Percentiles rank a stretch among this genome's conserved stretches.
Conservation (phyloP, 2,797 vertebrate genomes). For the Rhynchotus rufescens region DNA sequence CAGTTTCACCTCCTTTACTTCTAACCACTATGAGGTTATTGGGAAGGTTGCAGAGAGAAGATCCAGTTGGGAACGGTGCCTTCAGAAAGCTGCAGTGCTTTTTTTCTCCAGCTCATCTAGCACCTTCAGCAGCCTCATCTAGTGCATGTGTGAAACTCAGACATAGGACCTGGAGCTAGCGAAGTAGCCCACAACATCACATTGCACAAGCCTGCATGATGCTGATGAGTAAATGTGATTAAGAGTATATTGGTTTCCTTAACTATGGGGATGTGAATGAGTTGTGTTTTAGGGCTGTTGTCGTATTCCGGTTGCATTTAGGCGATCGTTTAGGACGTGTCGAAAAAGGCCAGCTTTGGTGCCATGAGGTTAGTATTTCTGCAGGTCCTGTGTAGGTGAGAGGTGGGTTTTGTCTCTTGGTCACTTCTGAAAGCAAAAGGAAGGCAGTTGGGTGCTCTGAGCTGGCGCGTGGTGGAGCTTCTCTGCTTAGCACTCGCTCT, state of each 20-base stretch:
- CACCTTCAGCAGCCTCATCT: background rate
- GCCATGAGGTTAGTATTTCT: background rate
- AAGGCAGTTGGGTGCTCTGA: background rate
- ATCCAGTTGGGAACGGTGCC: background rate
- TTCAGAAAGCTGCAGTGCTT: fast-evolving
- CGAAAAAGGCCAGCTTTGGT: background rate
- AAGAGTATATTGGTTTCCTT: background rate
- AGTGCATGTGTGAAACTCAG: background rate
- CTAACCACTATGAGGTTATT: background rate
- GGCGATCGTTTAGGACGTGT: background rate
- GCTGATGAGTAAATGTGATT: background rate
- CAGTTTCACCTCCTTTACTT: background rate
- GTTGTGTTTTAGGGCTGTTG: background rate
- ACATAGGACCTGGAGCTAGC: background rate
- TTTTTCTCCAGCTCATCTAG: background rate
- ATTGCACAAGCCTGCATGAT: background rate
- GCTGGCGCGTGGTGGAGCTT: background rate
- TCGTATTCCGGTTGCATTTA: background rate
- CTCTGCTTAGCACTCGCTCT: background rate
- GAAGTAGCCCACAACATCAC: background rate
- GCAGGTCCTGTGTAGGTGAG: background rate
- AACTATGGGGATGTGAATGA: background rate
- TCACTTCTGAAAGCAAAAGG: background rate
- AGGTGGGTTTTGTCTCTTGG: background rate
- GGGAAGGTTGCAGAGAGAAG: background rate